These are phyloP conservation scores for Tragelaphus oryx DNA, from an alignment of 2,797 vertebrate genomes.

Conservation along the genomic window DNA sequence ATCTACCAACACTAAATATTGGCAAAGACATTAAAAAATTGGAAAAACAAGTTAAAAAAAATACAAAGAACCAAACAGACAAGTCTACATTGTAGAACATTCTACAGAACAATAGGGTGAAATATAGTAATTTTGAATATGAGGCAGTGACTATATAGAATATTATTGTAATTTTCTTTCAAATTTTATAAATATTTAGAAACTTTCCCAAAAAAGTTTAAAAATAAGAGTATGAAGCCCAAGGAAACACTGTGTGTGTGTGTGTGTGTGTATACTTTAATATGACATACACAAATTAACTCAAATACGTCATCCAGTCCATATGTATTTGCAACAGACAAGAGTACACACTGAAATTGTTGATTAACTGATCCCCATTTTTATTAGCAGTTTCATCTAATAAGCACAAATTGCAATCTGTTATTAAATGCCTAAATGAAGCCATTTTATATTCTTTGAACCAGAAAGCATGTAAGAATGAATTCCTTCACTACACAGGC, in stretches of 20 bases:
- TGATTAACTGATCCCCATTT: neutral
- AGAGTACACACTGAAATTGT: neutral
- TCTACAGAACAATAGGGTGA: neutral
- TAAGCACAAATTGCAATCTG: neutral
- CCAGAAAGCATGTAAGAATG: conserved; percentile 30
- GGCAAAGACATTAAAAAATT: neutral
- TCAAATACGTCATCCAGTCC: neutral
- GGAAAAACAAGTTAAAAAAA: neutral
- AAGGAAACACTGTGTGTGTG: neutral
- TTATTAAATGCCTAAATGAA: conserved; percentile 8
- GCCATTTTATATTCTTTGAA: conserved; percentile 32
- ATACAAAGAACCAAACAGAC: neutral
- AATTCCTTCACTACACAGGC: neutral
- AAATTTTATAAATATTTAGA: neutral
- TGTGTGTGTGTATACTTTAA: neutral
- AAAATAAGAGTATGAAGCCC: neutral
- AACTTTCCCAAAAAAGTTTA: neutral
- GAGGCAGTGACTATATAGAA: neutral
- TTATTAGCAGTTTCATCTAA: neutral
- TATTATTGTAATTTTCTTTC: neutral
- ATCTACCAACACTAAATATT: neutral
- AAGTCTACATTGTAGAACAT: neutral
- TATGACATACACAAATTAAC: neutral
- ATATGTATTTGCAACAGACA: neutral
- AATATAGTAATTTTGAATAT: neutral